Evolutionary conservation across 2,888 invertebrate species (phyloP), one percentile per base, ranked within the genome.

Genomic region (Sinelater perroti): DNA sequence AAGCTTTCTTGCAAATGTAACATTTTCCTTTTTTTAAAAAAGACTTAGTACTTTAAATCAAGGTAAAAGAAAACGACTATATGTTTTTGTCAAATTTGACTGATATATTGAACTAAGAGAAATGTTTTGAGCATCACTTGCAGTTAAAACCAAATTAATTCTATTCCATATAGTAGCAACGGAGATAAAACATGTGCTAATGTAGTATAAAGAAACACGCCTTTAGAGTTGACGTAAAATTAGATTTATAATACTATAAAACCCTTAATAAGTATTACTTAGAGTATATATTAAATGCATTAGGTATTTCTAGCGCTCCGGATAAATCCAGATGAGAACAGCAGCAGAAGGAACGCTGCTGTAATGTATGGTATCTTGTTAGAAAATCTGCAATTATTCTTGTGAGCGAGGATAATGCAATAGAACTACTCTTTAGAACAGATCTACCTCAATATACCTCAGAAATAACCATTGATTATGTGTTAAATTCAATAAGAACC

Each of bases 381-480:
- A 44, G 24, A 16, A 30, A 44, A 44, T 44, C 28, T 44, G 30
- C 44, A 44, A 44, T 44, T 44, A 44, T 30, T 44, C 30, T n/a
- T n/a, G n/a, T n/a, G n/a, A n/a, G n/a, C n/a, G n/a, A 24, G 8
- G 44, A 17, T 44, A 30, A 44, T 28, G 17, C 40, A 40, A 7
- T 24, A 11, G 16, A 40, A 40, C 10, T 17, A 17, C 44, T 44
- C 30, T 17, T 44, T 44, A 44, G 26, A 16, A 18, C 44, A 30
- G 44, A 44, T 44, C 28, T 18, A 30, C 44, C 30, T 44, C 30
- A 44, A 44, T 30, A 17, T 13, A 44, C 10, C 18, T 30, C 30
- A 44, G 44, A 30, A 44, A 44, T 28, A 44, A 30, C 44, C 28
- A 44, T 44, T 44, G 44, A 44, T 44, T 44, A 44, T 28, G 30